Evolutionary conservation across 1,140 invertebrate species (phyloP).

Genomic region (Cyphomyrmex costatus): DNA sequence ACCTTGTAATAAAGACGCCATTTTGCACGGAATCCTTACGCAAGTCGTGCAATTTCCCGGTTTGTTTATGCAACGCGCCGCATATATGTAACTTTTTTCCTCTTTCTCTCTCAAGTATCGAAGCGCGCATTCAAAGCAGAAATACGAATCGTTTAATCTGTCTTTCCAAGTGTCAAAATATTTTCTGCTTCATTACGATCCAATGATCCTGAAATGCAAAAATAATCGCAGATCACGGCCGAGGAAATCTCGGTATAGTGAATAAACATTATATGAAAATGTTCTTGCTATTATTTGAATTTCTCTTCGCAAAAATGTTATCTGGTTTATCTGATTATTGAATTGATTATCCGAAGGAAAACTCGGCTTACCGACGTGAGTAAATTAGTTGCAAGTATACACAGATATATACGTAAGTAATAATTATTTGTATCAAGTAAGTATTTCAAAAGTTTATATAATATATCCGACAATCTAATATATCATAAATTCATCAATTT

Average conservation of each 20-base stretch:
- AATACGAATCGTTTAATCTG: neutral
- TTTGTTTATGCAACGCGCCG: constrained; percentile 61
- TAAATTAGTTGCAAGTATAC: neutral
- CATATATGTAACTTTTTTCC: constrained; percentile 32
- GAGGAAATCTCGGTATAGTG: neutral
- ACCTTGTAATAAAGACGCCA: constrained; percentile 67
- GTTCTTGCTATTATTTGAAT: neutral
- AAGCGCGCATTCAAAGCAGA: neutral
- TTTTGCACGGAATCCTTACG: constrained; percentile 65
- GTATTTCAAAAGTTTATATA: too few species aligned
- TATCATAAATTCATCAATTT: too few species aligned
- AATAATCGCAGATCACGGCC: neutral
- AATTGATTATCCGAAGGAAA: neutral
- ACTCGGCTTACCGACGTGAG: neutral
- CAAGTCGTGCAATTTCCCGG: constrained; percentile 64
- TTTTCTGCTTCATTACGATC: neutral
- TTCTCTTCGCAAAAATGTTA: too few species aligned
- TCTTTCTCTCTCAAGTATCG: neutral
- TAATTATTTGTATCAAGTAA: too few species aligned
- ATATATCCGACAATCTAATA: too few species aligned
- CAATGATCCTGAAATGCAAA: neutral
- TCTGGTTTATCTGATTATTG: neutral
- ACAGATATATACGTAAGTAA: too few species aligned
- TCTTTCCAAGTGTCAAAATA: neutral
- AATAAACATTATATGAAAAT: neutral